Evolutionary conservation across 2,113 vertebrate species (phyloP), one percentile per base, ranked within the genome.

Genomic region (Microtus oregoni): DNA sequence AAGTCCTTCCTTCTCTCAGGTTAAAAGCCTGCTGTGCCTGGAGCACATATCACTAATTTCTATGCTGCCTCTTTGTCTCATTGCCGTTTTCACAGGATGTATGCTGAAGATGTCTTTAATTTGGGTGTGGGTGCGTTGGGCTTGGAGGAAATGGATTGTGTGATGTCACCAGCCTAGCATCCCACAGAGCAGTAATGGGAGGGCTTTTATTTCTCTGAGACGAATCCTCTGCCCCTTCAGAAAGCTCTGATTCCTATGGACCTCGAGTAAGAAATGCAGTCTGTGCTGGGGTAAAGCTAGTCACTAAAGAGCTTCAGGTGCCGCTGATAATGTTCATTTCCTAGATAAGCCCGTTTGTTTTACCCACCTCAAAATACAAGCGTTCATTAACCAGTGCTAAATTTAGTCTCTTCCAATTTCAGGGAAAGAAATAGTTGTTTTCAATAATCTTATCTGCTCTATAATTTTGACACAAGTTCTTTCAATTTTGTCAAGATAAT

Each of bases 401-500:
- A 91, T 76, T 92, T 79, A 73, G 26, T 87, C 30, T 52, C 19
- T 73, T 72, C 30, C 19, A 78, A 58, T 96, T 95, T 92, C 65
- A 85, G 30, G n/a, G 85, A 90, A 24, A 89, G 86, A 72, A 26
- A 22, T 30, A 61, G 50, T 86, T 94, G 76, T 22, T 70, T 73
- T 90, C 41, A 38, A 0, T 92, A 28, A 24, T 83, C 47, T 52
- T 82, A 32, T 55, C 65, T 81, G 52, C 19, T 88, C 11, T 47
- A 20, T 17, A 65, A 38, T 95, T 82, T 94, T 92, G n/a, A 86
- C 13, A 67, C 24, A 58, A 5, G 44, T 86, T 28, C 55, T 63
- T 89, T 90, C 89, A 87, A 83, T 88, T 92, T 93, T 92, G 55
- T 65, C 26, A 94, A 83, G 65, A 94, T 89, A 94, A 78, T 87